Conservation (phyloP, 2,888 invertebrate genomes). For the Hydrotaea cyrtoneurina region DNA sequence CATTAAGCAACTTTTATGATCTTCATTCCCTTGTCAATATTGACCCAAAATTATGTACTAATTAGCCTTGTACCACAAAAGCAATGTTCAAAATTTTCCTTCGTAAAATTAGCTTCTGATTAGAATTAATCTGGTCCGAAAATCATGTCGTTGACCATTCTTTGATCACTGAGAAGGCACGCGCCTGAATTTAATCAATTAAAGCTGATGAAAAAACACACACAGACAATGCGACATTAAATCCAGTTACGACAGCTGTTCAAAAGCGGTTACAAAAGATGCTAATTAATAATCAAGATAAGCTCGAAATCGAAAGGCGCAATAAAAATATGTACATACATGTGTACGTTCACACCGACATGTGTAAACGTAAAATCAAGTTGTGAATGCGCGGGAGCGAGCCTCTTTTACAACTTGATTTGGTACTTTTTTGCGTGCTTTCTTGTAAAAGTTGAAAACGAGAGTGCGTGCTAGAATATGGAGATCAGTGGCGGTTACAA, state of each 20-base stretch:
- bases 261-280: neutral
- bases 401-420: slow-evolving; percentile 51
- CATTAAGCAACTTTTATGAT: too few relatives aligned
- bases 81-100: too few relatives aligned
- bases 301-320: neutral
- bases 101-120: neutral
- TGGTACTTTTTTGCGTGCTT: slow-evolving; percentile 63
- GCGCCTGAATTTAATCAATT: too few relatives aligned
- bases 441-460: slow-evolving; percentile 41
- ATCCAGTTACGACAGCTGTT: neutral
- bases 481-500: neutral
- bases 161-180: neutral
- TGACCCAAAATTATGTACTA: too few relatives aligned
- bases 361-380: neutral
- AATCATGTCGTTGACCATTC: too few relatives aligned
- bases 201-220: too few relatives aligned
- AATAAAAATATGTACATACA: neutral
- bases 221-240: too few relatives aligned
- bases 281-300: slow-evolving; percentile 21
- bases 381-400: slow-evolving; percentile 24
- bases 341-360: neutral
- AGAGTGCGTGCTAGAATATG: slow-evolving; percentile 21
- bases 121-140: slow-evolving; percentile 1
- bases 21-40: too few relatives aligned
- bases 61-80: too few relatives aligned